Percentiles rank a stretch among this genome's conserved stretches.
These are phyloP conservation scores for Neosilurus hyrtlii DNA, from an alignment of 2,797 vertebrate species.

Conservation along the genomic window DNA sequence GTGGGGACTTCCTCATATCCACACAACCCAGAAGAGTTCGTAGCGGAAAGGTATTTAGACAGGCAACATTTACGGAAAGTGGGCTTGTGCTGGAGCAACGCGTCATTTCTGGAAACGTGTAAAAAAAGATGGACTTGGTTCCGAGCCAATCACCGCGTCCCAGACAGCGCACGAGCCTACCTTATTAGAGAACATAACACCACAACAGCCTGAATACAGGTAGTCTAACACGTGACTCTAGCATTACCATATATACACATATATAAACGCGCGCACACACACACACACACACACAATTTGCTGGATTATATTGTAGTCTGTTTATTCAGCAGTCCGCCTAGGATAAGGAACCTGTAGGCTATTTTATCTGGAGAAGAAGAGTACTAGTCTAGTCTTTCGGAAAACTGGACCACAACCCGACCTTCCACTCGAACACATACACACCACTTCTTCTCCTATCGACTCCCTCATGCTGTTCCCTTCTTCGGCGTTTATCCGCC, in stretches of 20 bases:
- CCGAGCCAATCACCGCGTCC: constrained; percentile 9
- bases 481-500: neutral
- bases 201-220: neutral
- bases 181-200: neutral
- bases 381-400: neutral
- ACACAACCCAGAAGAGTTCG: constrained; percentile 52
- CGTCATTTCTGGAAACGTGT: constrained; percentile 51
- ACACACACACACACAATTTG: no score
- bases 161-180: neutral
- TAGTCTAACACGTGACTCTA: no score
- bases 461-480: neutral
- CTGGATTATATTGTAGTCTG: neutral
- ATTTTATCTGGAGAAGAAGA: neutral
- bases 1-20: constrained; percentile 57
- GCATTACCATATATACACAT: no score
- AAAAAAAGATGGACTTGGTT: constrained; percentile 17
- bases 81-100: constrained; percentile 54
- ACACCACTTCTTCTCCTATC: neutral
- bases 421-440: neutral
- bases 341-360: no score
- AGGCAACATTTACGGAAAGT: constrained; percentile 57
- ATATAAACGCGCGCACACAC: no score
- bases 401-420: no score
- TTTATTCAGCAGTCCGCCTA: neutral
- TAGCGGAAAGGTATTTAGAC: constrained; percentile 67